Evolutionary conservation across 2,113 vertebrate genomes (phyloP).

Genomic region (Agapornis roseicollis): DNA sequence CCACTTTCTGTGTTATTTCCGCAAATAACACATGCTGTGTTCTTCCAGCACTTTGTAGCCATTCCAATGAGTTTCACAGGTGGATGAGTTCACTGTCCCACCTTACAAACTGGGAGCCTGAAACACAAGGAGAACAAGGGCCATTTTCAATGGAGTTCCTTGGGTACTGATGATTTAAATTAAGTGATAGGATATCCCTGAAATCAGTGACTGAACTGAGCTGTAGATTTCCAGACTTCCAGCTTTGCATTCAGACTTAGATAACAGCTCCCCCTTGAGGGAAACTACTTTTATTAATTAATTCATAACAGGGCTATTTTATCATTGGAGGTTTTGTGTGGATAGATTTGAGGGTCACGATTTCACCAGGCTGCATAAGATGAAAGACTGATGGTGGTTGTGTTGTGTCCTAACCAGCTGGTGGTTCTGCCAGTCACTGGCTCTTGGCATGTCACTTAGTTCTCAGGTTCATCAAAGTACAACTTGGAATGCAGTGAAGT

Average conservation of each 20-base stretch:
- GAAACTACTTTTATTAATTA: background rate
- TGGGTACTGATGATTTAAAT: background rate
- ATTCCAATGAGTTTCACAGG: background rate
- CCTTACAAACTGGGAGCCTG: background rate
- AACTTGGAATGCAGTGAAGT: background rate
- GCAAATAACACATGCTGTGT: background rate
- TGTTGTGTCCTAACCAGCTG: background rate
- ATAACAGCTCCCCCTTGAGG: constrained; percentile 63
- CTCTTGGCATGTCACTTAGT: background rate
- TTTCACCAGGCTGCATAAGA: background rate
- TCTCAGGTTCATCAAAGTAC: background rate
- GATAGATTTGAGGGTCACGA: background rate
- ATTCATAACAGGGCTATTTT: background rate
- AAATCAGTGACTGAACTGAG: background rate
- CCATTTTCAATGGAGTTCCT: background rate
- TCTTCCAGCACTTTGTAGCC: background rate
- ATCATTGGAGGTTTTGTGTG: background rate
- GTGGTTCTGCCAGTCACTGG: background rate
- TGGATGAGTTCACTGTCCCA: background rate
- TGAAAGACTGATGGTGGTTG: background rate
- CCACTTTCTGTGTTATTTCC: background rate
- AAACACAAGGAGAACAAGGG: background rate
- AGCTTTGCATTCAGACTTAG: background rate
- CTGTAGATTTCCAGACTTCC: background rate
- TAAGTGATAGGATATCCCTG: background rate